phyloP scores from a whole-genome alignment of 2,113 vertebrate species.

The Myrmecophaga tridactyla region DNA sequence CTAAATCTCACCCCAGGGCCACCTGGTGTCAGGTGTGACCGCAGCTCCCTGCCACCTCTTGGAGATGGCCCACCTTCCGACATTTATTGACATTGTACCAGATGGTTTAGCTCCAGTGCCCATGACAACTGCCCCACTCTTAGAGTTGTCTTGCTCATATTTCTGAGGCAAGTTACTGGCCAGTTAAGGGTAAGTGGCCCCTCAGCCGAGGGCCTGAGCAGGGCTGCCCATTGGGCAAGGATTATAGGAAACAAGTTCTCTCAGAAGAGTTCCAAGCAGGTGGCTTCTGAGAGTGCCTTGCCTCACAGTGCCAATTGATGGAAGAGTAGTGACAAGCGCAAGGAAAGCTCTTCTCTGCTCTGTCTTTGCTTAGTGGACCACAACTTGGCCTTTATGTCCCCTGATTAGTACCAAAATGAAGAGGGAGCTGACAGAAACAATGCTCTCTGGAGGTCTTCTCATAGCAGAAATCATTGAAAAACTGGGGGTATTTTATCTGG shows the following conservation, averaged over 20 bases:
- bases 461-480: background rate
- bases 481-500: background rate
- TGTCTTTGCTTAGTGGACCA: background rate
- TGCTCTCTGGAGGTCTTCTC: background rate
- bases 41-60: background rate
- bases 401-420: background rate
- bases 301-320: background rate
- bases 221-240: background rate
- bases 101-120: no score
- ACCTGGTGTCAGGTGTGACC: background rate
- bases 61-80: no score
- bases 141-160: background rate
- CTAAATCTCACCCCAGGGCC: background rate
- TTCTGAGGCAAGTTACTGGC: background rate
- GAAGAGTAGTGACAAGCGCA: background rate
- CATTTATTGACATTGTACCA: background rate
- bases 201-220: background rate
- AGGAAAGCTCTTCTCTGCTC: background rate
- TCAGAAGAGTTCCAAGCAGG: fast-evolving
- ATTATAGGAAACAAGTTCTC: background rate
- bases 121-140: background rate
- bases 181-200: background rate
- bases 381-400: background rate
- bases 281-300: background rate
- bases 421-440: background rate